A percentile compares a stretch with the other conserved stretches of the same genome.
Evolutionary conservation across 2,888 invertebrate genomes (phyloP).

Genomic region (Bombylius major): DNA sequence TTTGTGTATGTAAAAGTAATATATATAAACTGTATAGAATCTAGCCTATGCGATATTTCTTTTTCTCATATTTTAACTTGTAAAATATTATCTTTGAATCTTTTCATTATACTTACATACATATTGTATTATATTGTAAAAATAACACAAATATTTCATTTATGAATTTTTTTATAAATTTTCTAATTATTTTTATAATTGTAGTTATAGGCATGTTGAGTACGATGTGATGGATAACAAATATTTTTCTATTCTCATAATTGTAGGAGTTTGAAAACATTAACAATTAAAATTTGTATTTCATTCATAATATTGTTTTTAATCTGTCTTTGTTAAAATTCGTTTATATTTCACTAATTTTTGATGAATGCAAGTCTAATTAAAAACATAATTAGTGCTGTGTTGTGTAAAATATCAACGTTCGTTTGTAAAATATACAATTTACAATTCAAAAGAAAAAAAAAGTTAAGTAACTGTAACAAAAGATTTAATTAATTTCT

Average conservation of each 20-base stretch:
- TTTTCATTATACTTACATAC: no score
- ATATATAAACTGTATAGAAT: no score
- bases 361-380: constrained; percentile 7
- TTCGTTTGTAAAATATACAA: neutral
- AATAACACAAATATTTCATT: no score
- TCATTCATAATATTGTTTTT: constrained; percentile 2
- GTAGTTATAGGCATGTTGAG: constrained; percentile 3
- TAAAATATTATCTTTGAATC: no score
- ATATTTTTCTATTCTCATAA: neutral
- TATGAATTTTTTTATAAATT: no score
- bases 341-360: constrained; percentile 1
- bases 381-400: constrained; percentile 1
- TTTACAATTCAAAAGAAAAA: no score
- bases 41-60: no score
- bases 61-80: no score
- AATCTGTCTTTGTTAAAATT: neutral
- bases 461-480: no score
- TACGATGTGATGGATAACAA: neutral
- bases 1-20: no score
- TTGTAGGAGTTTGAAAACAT: neutral
- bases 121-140: no score
- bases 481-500: no score
- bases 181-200: neutral
- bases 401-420: constrained; percentile 5
- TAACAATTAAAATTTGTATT: neutral